Evolutionary conservation across 2,888 invertebrate genomes (phyloP), one percentile per base, ranked within the genome.

Genomic region (Pristionchus arcanus): DNA sequence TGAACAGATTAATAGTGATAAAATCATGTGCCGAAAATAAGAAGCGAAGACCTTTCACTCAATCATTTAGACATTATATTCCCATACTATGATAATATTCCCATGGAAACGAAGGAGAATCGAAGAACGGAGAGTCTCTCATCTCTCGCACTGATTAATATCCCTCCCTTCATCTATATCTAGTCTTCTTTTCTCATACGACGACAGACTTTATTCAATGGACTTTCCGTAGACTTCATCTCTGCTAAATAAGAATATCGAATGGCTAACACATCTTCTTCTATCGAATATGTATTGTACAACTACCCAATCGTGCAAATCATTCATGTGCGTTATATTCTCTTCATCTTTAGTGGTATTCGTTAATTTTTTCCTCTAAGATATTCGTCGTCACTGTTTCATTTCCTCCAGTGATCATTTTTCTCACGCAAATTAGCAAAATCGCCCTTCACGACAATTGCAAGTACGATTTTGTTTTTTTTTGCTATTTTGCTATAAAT

Each of bases 371-470:
- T 0, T 49, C 9, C 13, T 49, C 42, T n/a, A 9, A 68, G 68
- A 68, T 68, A 16, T 15, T 68, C 15, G 31, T 77, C 25, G 25
- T 77, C 13, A 77, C 25, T 25, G 11, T 77, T 42, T 77, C 74
- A 7, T 21, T 77, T 21, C 74, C 74, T 37, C 42, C 74, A 11
- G 74, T 77, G 5, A 16, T 77, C 34, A 42, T 77, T 21, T 42
- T 37, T 13, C n/a, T 77, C 19, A 42, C 74, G 2, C 74, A 77
- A 77, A 21, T 77, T 16, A 42, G 42, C 7, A 77, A 77, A 77
- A 77, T 77, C 25, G 74, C 74, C 11, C 74, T 77, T 9, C 74
- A 77, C 74, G 42, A 42, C 5, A 77, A 77, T 25, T 77, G 74
- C 74, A 77, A 77, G 74, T 77, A 19, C 42, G 42, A 9, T 49